Percentiles rank a stretch among this genome's conserved stretches.
Conservation (phyloP, 1,140 invertebrate genomes). For the Aricia agestis region DNA sequence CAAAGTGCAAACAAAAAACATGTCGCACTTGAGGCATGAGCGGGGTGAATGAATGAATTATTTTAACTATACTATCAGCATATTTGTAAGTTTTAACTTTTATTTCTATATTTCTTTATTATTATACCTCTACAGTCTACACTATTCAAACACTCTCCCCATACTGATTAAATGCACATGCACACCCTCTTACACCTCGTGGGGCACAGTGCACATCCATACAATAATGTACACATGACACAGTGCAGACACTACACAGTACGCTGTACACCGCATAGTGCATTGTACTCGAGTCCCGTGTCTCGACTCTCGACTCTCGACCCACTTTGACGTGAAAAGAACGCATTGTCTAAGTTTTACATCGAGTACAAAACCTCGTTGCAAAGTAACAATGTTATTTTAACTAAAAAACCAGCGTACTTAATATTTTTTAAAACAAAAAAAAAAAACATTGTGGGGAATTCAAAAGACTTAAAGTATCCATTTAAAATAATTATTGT, state of each 20-base stretch:
- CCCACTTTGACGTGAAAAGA: neutral
- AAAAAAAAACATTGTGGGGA: no score
- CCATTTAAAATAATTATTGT: slow-evolving; percentile 1
- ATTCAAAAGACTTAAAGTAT: no score
- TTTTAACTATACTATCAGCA: no score
- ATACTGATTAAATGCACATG: neutral
- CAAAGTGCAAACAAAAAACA: no score
- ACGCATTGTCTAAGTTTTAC: neutral
- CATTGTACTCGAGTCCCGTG: neutral
- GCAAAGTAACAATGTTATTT: neutral
- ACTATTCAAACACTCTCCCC: no score
- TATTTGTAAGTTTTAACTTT: no score
- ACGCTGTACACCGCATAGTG: neutral
- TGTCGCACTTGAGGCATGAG: no score
- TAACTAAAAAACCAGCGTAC: neutral
- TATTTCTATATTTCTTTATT: no score
- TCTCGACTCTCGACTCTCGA: neutral
- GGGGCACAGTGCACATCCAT: neutral
- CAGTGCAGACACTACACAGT: neutral
- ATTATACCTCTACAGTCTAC: no score
- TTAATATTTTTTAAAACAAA: neutral
- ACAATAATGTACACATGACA: neutral
- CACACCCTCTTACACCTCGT: neutral
- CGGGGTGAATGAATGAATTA: no score
- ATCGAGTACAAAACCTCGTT: neutral